These are phyloP conservation scores for Sminthurides aquaticus DNA, from an alignment of 2,888 invertebrate genomes.

Conservation along the genomic window DNA sequence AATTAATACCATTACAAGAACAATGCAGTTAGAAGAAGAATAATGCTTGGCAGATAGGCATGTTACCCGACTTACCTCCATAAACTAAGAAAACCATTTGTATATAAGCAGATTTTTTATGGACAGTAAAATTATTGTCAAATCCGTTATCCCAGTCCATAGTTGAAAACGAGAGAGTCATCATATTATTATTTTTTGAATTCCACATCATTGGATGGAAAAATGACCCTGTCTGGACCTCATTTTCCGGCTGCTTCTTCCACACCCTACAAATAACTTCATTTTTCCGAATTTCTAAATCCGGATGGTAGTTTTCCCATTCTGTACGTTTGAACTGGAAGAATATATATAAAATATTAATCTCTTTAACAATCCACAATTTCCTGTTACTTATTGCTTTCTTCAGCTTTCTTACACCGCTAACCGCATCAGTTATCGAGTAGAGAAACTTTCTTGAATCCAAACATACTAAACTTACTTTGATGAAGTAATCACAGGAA, in stretches of 20 bases:
- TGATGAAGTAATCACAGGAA: conserved; percentile 20
- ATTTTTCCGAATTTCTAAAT: conserved; percentile 4
- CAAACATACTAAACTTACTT: no score
- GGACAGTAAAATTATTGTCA: conserved; percentile 14
- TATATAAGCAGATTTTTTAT: conserved; percentile 14
- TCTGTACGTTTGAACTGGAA: conserved; percentile 12
- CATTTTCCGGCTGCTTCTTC: conserved; percentile 14
- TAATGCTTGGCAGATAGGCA: no score
- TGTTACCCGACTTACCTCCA: conserved; percentile 16
- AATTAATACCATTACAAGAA: not conserved
- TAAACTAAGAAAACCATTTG: conserved; percentile 22
- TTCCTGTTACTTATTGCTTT: no score
- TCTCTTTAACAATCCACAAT: not conserved
- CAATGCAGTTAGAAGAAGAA: not conserved
- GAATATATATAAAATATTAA: no score
- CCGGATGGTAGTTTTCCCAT: not conserved
- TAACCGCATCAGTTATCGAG: no score
- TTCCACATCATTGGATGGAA: conserved; percentile 22
- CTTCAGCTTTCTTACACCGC: no score
- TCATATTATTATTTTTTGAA: conserved; percentile 18
- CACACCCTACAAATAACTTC: conserved; percentile 21
- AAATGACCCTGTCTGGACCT: conserved; percentile 14
- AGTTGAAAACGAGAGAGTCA: conserved; percentile 32
- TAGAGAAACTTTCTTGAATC: no score
- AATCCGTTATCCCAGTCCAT: conserved; percentile 26